Percentiles rank a stretch among this genome's conserved stretches.
phyloP scores from a whole-genome alignment of 2,888 invertebrate genomes.

The Dasypolia templi region DNA sequence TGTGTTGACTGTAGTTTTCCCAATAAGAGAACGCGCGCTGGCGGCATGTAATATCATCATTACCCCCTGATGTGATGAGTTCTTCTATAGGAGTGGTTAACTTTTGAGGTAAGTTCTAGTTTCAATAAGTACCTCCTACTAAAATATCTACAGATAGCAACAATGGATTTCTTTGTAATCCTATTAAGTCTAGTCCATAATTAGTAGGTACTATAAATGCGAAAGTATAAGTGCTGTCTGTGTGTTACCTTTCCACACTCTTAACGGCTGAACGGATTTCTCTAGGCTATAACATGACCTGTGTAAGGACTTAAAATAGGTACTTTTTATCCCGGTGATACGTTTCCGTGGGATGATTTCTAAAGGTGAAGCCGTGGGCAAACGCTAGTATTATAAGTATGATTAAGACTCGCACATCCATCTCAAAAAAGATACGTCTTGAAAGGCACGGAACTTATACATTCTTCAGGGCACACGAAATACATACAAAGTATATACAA shows the following conservation, averaged over 20 bases:
- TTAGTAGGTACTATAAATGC: not conserved
- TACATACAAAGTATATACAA: slow-evolving; percentile 66
- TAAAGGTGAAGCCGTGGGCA: not conserved
- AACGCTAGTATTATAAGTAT: not conserved
- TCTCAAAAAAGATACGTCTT: slow-evolving; percentile 24
- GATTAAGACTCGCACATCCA: not conserved
- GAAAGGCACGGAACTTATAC: slow-evolving; percentile 31
- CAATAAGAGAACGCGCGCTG: too few relatives aligned
- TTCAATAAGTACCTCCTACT: too few relatives aligned
- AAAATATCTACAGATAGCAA: not conserved
- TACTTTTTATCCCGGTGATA: not conserved
- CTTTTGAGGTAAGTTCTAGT: too few relatives aligned
- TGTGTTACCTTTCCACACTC: too few relatives aligned
- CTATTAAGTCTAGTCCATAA: not conserved
- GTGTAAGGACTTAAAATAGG: not conserved
- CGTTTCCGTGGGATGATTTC: not conserved
- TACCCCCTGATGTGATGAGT: too few relatives aligned
- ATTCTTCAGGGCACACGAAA: slow-evolving; percentile 33
- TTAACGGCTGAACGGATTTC: not conserved
- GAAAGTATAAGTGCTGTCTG: too few relatives aligned
- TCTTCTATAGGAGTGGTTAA: too few relatives aligned
- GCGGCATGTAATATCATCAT: too few relatives aligned
- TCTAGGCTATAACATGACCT: not conserved
- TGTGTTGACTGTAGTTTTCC: too few relatives aligned
- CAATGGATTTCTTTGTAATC: not conserved